Evolutionary conservation across 2,797 vertebrate species (phyloP).

Genomic region (Cynodonichthys magdalenae): DNA sequence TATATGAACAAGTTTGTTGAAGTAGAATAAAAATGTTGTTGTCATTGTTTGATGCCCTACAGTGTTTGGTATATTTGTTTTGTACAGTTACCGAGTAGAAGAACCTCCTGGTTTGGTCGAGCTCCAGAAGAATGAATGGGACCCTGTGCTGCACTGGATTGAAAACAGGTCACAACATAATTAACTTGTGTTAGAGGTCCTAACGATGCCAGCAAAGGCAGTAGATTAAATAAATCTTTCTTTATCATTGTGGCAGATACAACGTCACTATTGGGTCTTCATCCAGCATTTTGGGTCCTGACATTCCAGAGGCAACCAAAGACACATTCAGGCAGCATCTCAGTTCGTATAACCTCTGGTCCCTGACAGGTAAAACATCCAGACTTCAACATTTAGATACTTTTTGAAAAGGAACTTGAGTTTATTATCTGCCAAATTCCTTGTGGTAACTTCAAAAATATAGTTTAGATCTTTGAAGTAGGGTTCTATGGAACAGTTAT

Average conservation of each 20-base stretch:
- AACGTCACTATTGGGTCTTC: slow-evolving; percentile 90
- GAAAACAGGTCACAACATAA: slow-evolving; percentile 85
- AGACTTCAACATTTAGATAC: neutral
- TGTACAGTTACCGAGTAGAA: slow-evolving; percentile 92
- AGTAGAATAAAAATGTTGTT: neutral
- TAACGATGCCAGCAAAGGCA: too few relatives aligned
- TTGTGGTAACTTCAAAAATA: neutral
- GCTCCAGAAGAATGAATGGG: slow-evolving; percentile 95
- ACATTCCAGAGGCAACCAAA: slow-evolving; percentile 88
- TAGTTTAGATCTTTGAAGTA: too few relatives aligned
- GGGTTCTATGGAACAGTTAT: too few relatives aligned
- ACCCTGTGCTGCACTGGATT: slow-evolving; percentile 91
- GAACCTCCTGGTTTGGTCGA: slow-evolving; percentile 91
- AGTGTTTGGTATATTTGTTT: slow-evolving; percentile 9
- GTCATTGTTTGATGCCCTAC: neutral
- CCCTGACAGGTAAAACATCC: slow-evolving; percentile 86
- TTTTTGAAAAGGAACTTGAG: neutral
- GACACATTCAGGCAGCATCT: slow-evolving; percentile 89
- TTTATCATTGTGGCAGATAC: slow-evolving; percentile 79
- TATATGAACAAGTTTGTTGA: too few relatives aligned
- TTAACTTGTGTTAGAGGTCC: neutral
- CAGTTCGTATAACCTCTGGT: slow-evolving; percentile 93
- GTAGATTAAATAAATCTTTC: neutral
- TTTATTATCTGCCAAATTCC: neutral
- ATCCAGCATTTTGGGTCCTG: slow-evolving; percentile 90